Evolutionary conservation across 2,888 invertebrate genomes (phyloP), one percentile per base, ranked within the genome.

Genomic region (Byasa hedistus): DNA sequence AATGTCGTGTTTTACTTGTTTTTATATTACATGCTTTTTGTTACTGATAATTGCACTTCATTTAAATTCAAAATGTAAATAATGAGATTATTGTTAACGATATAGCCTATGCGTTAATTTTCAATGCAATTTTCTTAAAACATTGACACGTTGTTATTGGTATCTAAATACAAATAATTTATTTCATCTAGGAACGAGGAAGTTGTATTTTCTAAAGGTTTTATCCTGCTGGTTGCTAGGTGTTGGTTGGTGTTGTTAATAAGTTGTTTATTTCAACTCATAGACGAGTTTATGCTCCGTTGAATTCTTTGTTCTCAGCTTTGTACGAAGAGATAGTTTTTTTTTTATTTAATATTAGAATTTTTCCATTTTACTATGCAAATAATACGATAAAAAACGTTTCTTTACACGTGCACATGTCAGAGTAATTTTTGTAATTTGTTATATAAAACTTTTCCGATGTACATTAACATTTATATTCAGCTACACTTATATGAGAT

Each of bases 401-500:
- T 27, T 10, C 21, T 48, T 21, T 32, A 32, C 32, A 48, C 21
- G 44, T 21, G 21, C 24, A 48, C 24, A 51, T 57, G 19, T 52
- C 51, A 27, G 21, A 51, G 48, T 27, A 32, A 15, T 12, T 51
- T 27, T 27, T 60, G n/a, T 24, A 51, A 27, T 57, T 27, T 32
- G 19, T 62, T 19, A 22, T 8, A n/a, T 39, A 62, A 24, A 51
- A 63, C 22, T 21, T 57, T 57, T 63, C 22, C 27, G 55, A 24
- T 17, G 48, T 23, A 51, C 36, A 51, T 24, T 23, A n/a, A n/a
- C 39, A 56, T 44, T 39, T 22, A 48, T 59, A 58, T 24, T 39
- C 39, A 64, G 36, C 39, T 55, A 32, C 23, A 39, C 22, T 60
- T 56, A 36, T 23, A 61, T 61, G 61, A 66, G 61, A 61, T 66